Evolutionary conservation across 1,140 invertebrate genomes (phyloP).

Genomic region (Hestina assimilis): DNA sequence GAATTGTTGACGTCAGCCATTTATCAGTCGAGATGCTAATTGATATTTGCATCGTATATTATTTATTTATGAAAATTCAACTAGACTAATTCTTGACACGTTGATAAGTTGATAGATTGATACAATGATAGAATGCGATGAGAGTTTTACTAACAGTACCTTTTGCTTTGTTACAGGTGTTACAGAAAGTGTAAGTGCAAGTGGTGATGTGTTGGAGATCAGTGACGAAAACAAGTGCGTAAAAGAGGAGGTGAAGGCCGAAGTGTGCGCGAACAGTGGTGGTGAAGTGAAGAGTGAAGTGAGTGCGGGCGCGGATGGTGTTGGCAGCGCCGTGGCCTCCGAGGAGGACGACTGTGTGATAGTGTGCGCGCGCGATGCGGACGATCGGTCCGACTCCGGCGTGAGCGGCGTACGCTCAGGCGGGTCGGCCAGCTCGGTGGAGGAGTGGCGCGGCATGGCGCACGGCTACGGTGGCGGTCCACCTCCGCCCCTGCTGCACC

Average conservation of each 20-base stretch:
- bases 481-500: slow-evolving; percentile 58
- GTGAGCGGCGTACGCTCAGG: slow-evolving; percentile 81
- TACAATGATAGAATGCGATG: background rate
- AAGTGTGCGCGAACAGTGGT: slow-evolving; percentile 46
- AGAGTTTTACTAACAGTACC: background rate
- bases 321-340: slow-evolving; percentile 74
- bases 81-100: too few species aligned
- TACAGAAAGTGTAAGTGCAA: slow-evolving; percentile 62
- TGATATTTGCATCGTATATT: slow-evolving; percentile 21
- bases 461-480: slow-evolving; percentile 70
- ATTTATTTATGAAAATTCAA: background rate
- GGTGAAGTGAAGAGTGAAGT: slow-evolving; percentile 71
- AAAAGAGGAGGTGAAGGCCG: slow-evolving; percentile 53
- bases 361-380: slow-evolving; percentile 76
- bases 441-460: slow-evolving; percentile 81
- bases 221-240: slow-evolving; percentile 66
- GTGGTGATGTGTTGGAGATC: slow-evolving; percentile 65
- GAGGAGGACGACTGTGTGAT: slow-evolving; percentile 80
- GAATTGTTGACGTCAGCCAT: slow-evolving; percentile 48
- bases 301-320: slow-evolving; percentile 73
- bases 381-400: slow-evolving; percentile 81
- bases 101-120: background rate
- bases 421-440: slow-evolving; percentile 85
- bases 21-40: slow-evolving; percentile 33
- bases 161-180: slow-evolving; percentile 64